phyloP scores from a whole-genome alignment of 2,888 invertebrate genomes.

The Erebia palarica region DNA sequence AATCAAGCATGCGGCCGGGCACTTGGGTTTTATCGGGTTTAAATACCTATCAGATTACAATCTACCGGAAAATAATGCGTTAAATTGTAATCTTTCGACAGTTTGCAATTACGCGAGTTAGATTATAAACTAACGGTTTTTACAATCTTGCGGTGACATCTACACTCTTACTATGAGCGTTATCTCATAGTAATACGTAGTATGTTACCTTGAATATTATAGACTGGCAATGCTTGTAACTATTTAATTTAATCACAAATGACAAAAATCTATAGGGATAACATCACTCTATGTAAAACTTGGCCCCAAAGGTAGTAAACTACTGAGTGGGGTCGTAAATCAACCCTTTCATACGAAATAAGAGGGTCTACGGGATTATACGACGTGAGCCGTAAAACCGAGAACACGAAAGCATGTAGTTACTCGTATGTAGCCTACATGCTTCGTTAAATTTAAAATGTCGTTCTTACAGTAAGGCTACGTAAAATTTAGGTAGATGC shows the following conservation, averaged over 20 bases:
- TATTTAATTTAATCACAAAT: not conserved
- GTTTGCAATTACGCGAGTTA: too few species aligned
- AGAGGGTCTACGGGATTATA: conserved; percentile 19
- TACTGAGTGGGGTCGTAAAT: conserved; percentile 23
- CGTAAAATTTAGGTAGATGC: not conserved
- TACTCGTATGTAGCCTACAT: not conserved
- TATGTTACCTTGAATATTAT: too few species aligned
- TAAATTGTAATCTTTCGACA: too few species aligned
- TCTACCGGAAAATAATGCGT: too few species aligned
- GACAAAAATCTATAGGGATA: not conserved
- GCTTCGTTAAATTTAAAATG: conserved; percentile 18
- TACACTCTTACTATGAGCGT: too few species aligned
- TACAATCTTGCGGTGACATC: too few species aligned
- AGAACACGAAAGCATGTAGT: conserved; percentile 1
- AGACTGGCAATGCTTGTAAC: too few species aligned
- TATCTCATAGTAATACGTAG: too few species aligned
- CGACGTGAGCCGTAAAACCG: conserved; percentile 14
- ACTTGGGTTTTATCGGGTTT: too few species aligned
- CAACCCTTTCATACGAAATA: conserved; percentile 23
- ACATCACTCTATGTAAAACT: conserved; percentile 6
- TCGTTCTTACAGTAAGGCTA: not conserved
- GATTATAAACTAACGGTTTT: too few species aligned
- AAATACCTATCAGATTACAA: too few species aligned
- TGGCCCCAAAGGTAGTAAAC: conserved; percentile 19
- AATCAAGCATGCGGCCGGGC: too few species aligned